Conservation (phyloP, 2,113 vertebrate genomes). For the Pelvicachromis taeniatus region DNA sequence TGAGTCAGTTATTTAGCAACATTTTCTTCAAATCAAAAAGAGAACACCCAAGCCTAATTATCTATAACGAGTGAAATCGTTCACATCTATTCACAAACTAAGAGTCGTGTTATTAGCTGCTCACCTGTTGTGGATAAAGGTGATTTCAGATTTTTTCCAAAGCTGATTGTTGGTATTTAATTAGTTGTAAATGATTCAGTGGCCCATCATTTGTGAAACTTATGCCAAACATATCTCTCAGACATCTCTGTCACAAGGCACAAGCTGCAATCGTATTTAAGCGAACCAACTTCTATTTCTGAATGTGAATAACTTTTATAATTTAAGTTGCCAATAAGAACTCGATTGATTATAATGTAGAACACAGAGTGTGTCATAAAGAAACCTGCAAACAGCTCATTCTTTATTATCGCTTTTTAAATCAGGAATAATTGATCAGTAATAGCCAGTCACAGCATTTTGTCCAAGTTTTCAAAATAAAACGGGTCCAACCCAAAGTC, state of each 20-base stretch:
- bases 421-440: background rate
- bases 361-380: background rate
- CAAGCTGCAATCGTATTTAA: background rate
- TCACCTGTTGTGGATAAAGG: background rate
- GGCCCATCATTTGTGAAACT: background rate
- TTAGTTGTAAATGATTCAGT: background rate
- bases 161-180: background rate
- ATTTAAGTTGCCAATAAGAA: accelerated
- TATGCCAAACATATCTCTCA: too few species aligned
- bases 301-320: background rate
- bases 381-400: background rate
- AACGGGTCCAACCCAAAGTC: background rate
- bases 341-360: background rate
- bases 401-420: background rate
- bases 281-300: background rate
- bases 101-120: background rate
- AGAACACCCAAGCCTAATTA: background rate
- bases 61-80: background rate
- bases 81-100: background rate
- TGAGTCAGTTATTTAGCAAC: background rate
- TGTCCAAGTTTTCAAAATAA: background rate
- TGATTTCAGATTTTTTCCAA: background rate
- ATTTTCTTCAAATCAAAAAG: background rate
- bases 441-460: background rate
- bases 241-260: background rate